Evolutionary conservation across 1,140 invertebrate species (phyloP), one percentile per base, ranked within the genome.

Genomic region (Maniola jurtina): DNA sequence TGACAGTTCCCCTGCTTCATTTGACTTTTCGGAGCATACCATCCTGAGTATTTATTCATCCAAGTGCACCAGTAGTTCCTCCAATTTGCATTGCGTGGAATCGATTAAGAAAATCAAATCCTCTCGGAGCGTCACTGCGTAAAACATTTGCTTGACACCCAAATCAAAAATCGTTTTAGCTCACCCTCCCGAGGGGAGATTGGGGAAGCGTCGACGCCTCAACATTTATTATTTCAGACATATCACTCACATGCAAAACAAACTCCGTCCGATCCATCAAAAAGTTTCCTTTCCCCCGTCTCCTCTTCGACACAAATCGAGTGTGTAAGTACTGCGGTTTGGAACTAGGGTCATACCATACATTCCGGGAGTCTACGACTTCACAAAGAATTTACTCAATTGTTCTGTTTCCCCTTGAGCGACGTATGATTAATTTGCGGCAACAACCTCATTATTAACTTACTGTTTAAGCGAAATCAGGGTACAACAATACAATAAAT

Each of bases 161-260:
- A 88, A 90, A 90, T 90, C 88, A 90, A 90, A 90, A 90, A 89
- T 89, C 88, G 88, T 86, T 90, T 90, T 90, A 88, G 84, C 78
- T 79, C 83, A 86, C 86, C 85, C 86, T 83, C 80, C 73, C 61
- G 64, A 71, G 73, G 86, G 86, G 78, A 73, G 77, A 77, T 70
- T 76, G 76, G 81, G 84, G 84, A 83, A 86, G 80, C 81, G 84
- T 87, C 84, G 86, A 88, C 86, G 88, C 88, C 86, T 88, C 84
- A 89, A 90, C 88, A 90, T 90, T 90, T 90, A 90, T 90, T 90
- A 90, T 89, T 90, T 87, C 88, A 90, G 88, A 90, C 88, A 89
- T 90, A 90, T 90, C 88, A 90, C 88, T 90, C 88, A 86, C 88
- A 90, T 90, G 88, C 88, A 90, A 90, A 90, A 90, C 88, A 90